Conservation (phyloP, 2,888 invertebrate species). For the Chrysodeixis includens region DNA sequence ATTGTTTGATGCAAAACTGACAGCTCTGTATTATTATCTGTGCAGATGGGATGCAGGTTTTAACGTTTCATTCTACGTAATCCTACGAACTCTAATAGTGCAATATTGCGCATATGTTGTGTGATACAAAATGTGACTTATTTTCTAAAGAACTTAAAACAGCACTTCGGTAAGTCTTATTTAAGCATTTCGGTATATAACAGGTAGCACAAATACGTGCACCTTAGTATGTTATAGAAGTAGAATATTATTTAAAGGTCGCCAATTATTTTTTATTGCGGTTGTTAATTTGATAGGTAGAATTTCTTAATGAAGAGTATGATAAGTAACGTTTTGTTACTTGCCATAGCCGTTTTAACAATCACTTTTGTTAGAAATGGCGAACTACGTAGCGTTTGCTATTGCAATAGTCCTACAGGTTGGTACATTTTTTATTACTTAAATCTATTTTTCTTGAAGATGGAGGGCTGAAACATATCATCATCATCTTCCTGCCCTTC, state of each 20-base stretch:
- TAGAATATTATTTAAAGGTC: not conserved
- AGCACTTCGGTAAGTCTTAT: no score
- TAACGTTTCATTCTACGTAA: conserved; percentile 17
- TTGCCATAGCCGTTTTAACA: conserved; percentile 15
- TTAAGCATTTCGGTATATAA: no score
- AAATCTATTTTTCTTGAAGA: not conserved
- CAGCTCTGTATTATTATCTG: conserved; percentile 43
- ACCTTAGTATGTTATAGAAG: no score
- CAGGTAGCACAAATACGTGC: no score
- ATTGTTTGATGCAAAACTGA: conserved; percentile 61
- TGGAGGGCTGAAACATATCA: no score
- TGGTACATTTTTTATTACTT: conserved; percentile 6
- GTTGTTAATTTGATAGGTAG: conserved; percentile 20
- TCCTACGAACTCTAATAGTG: not conserved
- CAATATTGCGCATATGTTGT: no score
- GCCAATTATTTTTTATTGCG: conserved; percentile 52
- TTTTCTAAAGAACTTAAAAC: no score
- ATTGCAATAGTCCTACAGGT: conserved; percentile 48
- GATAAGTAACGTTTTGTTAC: conserved; percentile 20
- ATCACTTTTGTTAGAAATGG: conserved; percentile 44
- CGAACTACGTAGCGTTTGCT: conserved; percentile 35
- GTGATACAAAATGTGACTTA: no score
- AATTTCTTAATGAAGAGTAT: conserved; percentile 6
- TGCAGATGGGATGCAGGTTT: conserved; percentile 23
- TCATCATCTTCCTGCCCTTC: no score